These are phyloP conservation scores for Rotaria magnacalcarata DNA, from an alignment of 2,888 invertebrate genomes.

Conservation along the genomic window DNA sequence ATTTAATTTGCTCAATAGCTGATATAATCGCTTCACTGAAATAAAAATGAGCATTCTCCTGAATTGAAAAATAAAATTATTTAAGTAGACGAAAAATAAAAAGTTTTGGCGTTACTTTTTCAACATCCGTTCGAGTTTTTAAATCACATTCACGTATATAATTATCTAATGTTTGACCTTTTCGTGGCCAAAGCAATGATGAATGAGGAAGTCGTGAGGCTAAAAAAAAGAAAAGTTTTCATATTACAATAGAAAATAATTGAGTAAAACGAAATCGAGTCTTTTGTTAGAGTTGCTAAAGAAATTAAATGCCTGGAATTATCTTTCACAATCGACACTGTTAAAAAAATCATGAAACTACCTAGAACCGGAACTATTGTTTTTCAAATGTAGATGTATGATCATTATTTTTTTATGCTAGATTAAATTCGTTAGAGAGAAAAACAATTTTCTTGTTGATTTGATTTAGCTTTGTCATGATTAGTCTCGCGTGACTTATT, in stretches of 20 bases:
- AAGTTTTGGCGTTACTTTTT: background rate
- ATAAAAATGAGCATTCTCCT: slow-evolving; percentile 80
- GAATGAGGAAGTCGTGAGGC: background rate
- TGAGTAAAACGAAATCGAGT: too few relatives aligned
- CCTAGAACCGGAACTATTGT: background rate
- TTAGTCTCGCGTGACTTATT: too few relatives aligned
- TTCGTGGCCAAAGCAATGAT: background rate
- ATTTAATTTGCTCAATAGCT: slow-evolving; percentile 68
- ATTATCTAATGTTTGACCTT: slow-evolving; percentile 33
- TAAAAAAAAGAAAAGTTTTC: background rate
- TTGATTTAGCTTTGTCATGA: too few relatives aligned
- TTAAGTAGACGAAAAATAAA: background rate
- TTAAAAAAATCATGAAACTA: too few relatives aligned
- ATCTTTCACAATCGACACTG: background rate
- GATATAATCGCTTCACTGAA: slow-evolving; percentile 78
- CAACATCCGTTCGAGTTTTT: slow-evolving; percentile 29
- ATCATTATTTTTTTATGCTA: background rate
- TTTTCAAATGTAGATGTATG: background rate
- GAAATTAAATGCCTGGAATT: background rate
- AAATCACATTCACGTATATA: slow-evolving; percentile 26
- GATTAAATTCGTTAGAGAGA: too few relatives aligned
- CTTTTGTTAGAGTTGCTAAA: background rate
- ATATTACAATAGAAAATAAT: too few relatives aligned
- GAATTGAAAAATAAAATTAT: slow-evolving; percentile 47
- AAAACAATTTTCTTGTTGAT: too few relatives aligned